phyloP scores from a whole-genome alignment of 1,140 invertebrate species.

The Cecropterus lyciades region DNA sequence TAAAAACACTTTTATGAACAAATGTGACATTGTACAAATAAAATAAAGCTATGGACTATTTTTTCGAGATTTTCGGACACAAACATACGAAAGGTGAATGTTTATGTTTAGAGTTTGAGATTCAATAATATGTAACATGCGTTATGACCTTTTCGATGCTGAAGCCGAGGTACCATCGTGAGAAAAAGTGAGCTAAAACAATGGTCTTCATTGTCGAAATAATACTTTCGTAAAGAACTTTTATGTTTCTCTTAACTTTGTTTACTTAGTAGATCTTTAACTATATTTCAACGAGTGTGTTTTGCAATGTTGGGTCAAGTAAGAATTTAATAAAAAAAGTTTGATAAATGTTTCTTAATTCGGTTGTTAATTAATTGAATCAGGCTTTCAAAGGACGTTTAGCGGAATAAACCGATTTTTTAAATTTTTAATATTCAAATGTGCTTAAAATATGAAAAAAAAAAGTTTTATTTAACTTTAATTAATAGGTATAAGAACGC shows the following conservation, averaged over 20 bases:
- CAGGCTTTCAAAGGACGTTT: too few relatives aligned
- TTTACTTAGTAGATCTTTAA: background rate
- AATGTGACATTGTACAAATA: too few relatives aligned
- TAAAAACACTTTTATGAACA: too few relatives aligned
- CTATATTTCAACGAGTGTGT: background rate
- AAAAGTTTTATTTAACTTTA: too few relatives aligned
- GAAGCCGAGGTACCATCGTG: background rate
- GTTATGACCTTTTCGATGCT: background rate
- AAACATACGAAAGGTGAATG: background rate
- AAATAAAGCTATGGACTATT: too few relatives aligned
- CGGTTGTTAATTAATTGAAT: too few relatives aligned
- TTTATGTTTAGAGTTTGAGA: background rate
- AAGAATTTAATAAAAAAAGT: too few relatives aligned
- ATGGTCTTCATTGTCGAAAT: constrained; percentile 11
- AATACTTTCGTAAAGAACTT: background rate
- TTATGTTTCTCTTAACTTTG: background rate
- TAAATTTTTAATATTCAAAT: too few relatives aligned
- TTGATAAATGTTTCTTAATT: too few relatives aligned
- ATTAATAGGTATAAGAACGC: too few relatives aligned
- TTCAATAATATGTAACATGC: background rate
- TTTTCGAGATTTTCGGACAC: background rate
- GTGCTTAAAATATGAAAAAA: too few relatives aligned
- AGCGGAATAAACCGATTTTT: too few relatives aligned
- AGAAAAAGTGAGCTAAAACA: constrained; percentile 2
- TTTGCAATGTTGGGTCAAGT: background rate